These are phyloP conservation scores for Glaucopsyche alexis DNA, from an alignment of 2,888 invertebrate genomes.

Conservation along the genomic window DNA sequence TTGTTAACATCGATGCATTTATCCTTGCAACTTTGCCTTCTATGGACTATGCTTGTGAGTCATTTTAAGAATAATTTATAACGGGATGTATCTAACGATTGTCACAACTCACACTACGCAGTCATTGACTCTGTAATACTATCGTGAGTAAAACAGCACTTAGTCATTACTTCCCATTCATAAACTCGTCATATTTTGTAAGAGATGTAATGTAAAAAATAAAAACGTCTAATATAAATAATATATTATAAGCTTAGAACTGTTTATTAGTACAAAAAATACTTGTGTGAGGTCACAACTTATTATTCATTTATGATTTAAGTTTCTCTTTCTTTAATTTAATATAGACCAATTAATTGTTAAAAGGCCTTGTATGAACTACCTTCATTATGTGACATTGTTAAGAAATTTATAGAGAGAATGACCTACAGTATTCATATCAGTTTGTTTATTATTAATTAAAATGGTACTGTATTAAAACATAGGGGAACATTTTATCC, in stretches of 20 bases:
- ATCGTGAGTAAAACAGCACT: conserved; percentile 32
- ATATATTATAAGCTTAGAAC: background rate
- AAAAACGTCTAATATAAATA: background rate
- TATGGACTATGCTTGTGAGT: conserved; percentile 53
- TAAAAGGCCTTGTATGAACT: conserved; percentile 35
- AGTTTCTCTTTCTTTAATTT: background rate
- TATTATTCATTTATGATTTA: background rate
- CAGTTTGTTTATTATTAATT: background rate
- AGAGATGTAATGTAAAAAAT: conserved; percentile 22
- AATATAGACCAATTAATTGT: background rate
- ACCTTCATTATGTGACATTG: conserved; percentile 13
- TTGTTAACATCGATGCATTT: conserved; percentile 40
- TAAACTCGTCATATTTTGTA: background rate
- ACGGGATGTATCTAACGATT: conserved; percentile 57
- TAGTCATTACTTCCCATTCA: conserved; percentile 36
- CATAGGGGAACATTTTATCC: background rate
- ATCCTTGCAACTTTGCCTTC: conserved; percentile 43
- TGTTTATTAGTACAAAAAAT: background rate
- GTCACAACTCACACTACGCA: conserved; percentile 53
- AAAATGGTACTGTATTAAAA: background rate
- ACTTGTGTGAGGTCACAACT: background rate
- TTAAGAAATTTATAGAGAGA: background rate
- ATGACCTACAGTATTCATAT: background rate
- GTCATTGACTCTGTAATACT: conserved; percentile 65
- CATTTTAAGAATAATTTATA: conserved; percentile 65